Evolutionary conservation across 2,888 invertebrate species (phyloP), one percentile per base, ranked within the genome.

Genomic region (Pristionchus exspectatus): DNA sequence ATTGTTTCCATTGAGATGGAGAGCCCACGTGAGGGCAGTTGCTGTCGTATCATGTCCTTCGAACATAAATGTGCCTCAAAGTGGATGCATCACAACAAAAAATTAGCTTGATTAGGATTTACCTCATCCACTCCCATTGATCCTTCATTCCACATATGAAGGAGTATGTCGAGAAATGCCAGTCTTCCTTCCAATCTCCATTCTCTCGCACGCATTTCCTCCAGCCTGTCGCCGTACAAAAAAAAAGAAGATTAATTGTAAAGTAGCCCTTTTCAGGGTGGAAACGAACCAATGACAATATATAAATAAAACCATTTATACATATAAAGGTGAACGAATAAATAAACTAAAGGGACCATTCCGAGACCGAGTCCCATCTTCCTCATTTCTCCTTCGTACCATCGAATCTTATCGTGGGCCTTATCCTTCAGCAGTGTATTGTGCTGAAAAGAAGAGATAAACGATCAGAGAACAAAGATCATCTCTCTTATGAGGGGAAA

Each of bases 111-210:
- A 50, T 50, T 38, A 38, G 3, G 38, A 12, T 7, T 3, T 3
- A 94, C 94, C 94, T 96, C 96, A 88, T 93, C 89, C 95, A 92
- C 4, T 95, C 94, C 77, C n/a, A 96, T 92, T 44, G 94, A 97
- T n/a, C 97, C 97, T 96, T 96, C 94, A 4, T 96, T 93, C 94
- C 97, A 97, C 85, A 97, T 97, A 95, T 97, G 97, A 77, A 98
- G 96, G 96, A 98, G 96, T 91, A 98, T 96, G 95, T 98, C 98
- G 91, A 98, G 96, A 96, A 98, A 97, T 0, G 98, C 97, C 92
- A 97, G 96, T 85, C 97, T 96, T 95, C 93, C 93, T 87, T 92
- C 91, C 66, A 92, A 24, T 74, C 91, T 91, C 90, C 91, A 93
- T 30, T 91, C 91, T 16, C 85, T 54, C 27, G 89, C 90, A 56